phyloP scores from a whole-genome alignment of 1,140 invertebrate species.

The Drosophila suzukii region DNA sequence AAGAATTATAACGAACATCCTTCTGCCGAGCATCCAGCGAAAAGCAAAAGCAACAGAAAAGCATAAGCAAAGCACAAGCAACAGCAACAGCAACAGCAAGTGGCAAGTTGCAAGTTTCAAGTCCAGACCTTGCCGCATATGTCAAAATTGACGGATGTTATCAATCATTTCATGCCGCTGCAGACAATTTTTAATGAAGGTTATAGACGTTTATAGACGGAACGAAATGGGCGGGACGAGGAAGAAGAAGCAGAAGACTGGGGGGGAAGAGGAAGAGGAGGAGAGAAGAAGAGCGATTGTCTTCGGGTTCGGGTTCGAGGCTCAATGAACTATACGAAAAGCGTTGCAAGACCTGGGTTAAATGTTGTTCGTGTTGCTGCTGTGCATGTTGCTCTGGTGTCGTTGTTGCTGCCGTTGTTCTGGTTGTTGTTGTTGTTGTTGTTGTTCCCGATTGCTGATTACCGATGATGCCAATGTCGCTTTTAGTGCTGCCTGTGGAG shows the following conservation, averaged over 20 bases:
- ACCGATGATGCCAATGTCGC: not conserved
- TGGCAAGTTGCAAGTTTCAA: slow-evolving; percentile 26
- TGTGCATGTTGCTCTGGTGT: slow-evolving; percentile 7
- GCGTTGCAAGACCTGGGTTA: slow-evolving; percentile 33
- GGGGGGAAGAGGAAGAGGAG: not conserved
- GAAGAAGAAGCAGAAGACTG: not conserved
- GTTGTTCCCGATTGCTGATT: not conserved
- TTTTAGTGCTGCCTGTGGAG: not conserved
- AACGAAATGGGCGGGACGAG: slow-evolving; percentile 38
- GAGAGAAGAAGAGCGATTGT: not conserved
- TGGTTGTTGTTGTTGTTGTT: not conserved
- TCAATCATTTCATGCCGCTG: slow-evolving; percentile 82
- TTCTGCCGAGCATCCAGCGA: slow-evolving; percentile 7
- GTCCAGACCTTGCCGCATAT: slow-evolving; percentile 70
- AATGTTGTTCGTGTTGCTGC: slow-evolving; percentile 40
- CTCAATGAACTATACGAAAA: slow-evolving; percentile 49
- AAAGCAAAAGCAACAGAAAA: slow-evolving; percentile 7
- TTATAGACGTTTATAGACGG: slow-evolving; percentile 79
- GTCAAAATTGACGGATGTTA: slow-evolving; percentile 84
- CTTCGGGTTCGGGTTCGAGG: slow-evolving; percentile 16
- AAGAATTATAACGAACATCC: slow-evolving; percentile 52
- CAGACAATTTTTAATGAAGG: slow-evolving; percentile 81
- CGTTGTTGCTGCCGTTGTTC: slow-evolving; percentile 1
- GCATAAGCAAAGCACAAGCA: slow-evolving; percentile 1
- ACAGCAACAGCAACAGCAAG: slow-evolving; percentile 6